These are phyloP conservation scores for Plestiodon gilberti DNA, from an alignment of 2,113 vertebrate genomes.

Conservation along the genomic window DNA sequence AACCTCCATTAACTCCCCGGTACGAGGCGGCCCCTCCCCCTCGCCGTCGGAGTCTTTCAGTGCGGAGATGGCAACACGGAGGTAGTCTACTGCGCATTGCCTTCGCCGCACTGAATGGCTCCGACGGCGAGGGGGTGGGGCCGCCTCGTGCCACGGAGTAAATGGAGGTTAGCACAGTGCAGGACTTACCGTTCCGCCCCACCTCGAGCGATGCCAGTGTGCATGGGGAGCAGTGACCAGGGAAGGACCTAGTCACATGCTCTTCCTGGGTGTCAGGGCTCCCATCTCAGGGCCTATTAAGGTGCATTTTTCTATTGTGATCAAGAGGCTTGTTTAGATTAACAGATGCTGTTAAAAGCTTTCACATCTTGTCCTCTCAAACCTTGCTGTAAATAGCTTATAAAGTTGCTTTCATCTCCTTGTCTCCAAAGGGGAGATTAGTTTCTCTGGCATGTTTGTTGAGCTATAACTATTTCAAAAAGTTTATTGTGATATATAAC, in stretches of 20 bases:
- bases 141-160: too few species aligned
- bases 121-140: too few species aligned
- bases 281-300: not conserved
- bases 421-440: slow-evolving; percentile 14
- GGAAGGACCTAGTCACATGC: too few species aligned
- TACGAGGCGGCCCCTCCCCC: too few species aligned
- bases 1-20: too few species aligned
- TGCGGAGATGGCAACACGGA: too few species aligned
- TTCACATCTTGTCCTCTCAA: not conserved
- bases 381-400: not conserved
- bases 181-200: too few species aligned
- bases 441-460: not conserved
- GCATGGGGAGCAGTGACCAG: not conserved
- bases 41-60: too few species aligned
- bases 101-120: too few species aligned
- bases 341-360: not conserved
- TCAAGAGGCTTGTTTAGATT: not conserved
- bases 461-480: slow-evolving; percentile 2
- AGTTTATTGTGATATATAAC: not conserved
- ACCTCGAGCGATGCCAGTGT: too few species aligned
- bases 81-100: too few species aligned
- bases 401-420: not conserved
- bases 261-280: not conserved
- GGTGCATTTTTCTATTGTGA: not conserved
- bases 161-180: too few species aligned